These are phyloP conservation scores for Cerastis leucographa DNA, from an alignment of 2,888 invertebrate genomes.

Conservation along the genomic window DNA sequence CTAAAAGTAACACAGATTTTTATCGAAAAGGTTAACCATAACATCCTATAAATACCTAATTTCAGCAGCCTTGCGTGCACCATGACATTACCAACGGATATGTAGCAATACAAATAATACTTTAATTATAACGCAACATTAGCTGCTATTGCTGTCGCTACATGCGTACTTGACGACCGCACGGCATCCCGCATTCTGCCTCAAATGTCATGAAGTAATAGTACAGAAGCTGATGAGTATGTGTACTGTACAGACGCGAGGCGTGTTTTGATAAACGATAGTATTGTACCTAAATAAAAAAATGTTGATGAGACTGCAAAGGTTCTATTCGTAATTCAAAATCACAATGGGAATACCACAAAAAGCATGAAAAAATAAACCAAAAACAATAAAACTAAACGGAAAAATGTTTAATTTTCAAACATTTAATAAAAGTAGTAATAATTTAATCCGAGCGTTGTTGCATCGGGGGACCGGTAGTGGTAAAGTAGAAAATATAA, in stretches of 20 bases:
- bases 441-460: too few species aligned
- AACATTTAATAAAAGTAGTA: too few species aligned
- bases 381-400: too few species aligned
- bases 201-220: conserved; percentile 70
- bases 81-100: conserved; percentile 25
- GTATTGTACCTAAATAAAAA: conserved; percentile 3
- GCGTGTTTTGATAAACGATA: not conserved
- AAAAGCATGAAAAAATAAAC: too few species aligned
- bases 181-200: conserved; percentile 61
- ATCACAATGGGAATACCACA: too few species aligned
- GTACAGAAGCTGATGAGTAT: conserved; percentile 59
- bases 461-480: too few species aligned
- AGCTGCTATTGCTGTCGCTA: conserved; percentile 51
- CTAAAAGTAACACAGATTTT: not conserved
- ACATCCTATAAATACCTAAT: not conserved
- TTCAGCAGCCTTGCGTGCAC: conserved; percentile 33
- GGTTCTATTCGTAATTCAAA: not conserved
- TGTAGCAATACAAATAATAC: conserved; percentile 22
- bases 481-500: too few species aligned
- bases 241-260: conserved; percentile 37
- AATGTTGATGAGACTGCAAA: not conserved
- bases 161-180: conserved; percentile 65
- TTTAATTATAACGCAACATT: conserved; percentile 6
- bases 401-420: too few species aligned
- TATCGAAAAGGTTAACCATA: not conserved